These are phyloP conservation scores for Oplegnathus fasciatus DNA, from an alignment of 2,113 vertebrate genomes.

Conservation along the genomic window DNA sequence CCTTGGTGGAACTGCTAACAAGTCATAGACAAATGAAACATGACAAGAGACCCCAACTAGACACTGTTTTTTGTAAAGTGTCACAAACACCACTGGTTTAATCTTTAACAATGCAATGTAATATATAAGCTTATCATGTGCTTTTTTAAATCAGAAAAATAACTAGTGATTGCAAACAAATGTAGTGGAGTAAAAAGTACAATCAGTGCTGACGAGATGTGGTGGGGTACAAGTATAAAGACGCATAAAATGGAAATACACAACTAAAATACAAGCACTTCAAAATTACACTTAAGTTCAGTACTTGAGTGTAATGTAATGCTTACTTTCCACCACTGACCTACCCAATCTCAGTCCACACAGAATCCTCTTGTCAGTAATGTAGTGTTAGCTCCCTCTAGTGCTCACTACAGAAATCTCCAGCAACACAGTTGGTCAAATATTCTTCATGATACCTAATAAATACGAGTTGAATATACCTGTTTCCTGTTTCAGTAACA, in stretches of 20 bases:
- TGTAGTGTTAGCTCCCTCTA: slow-evolving; percentile 38
- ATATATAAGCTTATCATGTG: too few relatives aligned
- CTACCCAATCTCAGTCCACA: not conserved
- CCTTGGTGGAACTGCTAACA: too few relatives aligned
- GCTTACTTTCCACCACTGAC: not conserved
- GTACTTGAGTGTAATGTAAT: too few relatives aligned
- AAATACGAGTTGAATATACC: not conserved
- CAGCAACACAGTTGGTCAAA: not conserved
- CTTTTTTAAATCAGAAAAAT: not conserved
- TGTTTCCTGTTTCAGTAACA: not conserved
- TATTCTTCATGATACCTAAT: not conserved
- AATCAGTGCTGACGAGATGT: too few relatives aligned
- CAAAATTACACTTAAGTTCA: too few relatives aligned
- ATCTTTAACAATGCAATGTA: not conserved
- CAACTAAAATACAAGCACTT: not conserved
- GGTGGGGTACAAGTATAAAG: not conserved
- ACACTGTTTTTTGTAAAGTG: too few relatives aligned
- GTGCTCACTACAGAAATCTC: not conserved
- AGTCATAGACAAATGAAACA: not conserved
- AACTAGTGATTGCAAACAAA: not conserved
- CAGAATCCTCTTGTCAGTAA: not conserved
- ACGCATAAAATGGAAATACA: not conserved
- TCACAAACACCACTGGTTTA: not conserved
- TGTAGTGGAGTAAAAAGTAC: not conserved
- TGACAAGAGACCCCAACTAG: not conserved